These are phyloP conservation scores for Dryadula phaetusa DNA, from an alignment of 2,888 invertebrate species.

Conservation along the genomic window DNA sequence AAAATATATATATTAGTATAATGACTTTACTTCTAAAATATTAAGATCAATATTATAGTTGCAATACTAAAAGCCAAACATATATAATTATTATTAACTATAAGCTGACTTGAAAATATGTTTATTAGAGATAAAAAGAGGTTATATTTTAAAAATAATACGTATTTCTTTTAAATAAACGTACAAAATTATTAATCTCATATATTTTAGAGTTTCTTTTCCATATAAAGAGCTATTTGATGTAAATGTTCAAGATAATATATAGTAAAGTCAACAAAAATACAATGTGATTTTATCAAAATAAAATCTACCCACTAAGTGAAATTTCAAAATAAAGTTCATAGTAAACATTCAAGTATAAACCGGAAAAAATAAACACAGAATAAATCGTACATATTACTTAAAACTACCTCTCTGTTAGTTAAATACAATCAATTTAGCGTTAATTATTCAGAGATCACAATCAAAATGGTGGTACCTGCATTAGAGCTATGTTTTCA, in stretches of 20 bases:
- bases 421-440: neutral
- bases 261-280: neutral
- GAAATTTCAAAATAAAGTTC: neutral
- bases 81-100: neutral
- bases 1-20: no score
- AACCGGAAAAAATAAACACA: neutral
- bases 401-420: no score
- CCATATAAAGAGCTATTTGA: no score
- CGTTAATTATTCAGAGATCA: neutral
- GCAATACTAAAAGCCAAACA: neutral
- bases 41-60: no score
- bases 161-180: neutral
- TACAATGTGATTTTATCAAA: neutral
- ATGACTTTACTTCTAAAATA: no score
- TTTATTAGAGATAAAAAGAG: neutral
- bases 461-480: constrained; percentile 51
- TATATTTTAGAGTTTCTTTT: neutral
- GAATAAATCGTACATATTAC: neutral
- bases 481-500: constrained; percentile 46
- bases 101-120: no score
- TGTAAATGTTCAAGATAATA: neutral
- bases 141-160: constrained; percentile 2
- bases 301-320: constrained; percentile 13
- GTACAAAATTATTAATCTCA: neutral
- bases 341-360: neutral